Evolutionary conservation across 2,888 invertebrate genomes (phyloP), one percentile per base, ranked within the genome.

Genomic region (Quadroppia sp.): DNA sequence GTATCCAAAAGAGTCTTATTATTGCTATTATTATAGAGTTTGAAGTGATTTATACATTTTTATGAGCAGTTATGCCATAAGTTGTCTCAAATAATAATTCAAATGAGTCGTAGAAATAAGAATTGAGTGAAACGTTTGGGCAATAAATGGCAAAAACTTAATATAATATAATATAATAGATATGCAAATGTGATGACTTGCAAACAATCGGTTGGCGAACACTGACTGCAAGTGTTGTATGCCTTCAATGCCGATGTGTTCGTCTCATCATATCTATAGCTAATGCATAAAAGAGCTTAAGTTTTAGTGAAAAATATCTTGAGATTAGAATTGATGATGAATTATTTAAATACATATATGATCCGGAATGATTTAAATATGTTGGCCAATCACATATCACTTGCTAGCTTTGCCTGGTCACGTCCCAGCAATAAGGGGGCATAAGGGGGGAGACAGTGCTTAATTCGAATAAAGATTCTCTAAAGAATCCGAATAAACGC

Each of bases 341-440:
- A 59, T 72, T 17, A 17, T 59, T 72, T 59, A 72, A 56, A 72
- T 56, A 72, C 28, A 72, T 59, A 32, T 42, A 72, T 67, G 67
- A 67, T 67, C 36, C 40, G 67, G 40, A 67, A 67, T 67, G 40
- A 67, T 67, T 67, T 67, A 67, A 67, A 67, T 67, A 67, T 67
- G 67, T 32, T 36, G 36, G 36, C 32, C 59, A 72, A 72, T 72
- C 53, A 72, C 23, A 59, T 59, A 59, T 72, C 72, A 59, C 59
- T 72, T 71, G 71, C 56, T 30, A n/a, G 4, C 20, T n/a, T 48
- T 53, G 53, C 45, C 25, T 25, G 59, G 72, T 72, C 72, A 72
- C 72, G 72, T 72, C 72, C 71, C 56, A 15, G 72, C 72, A 72
- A 72, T 72, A 72, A 71, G 71, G 48, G 53, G 45, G 50, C 48